These are phyloP conservation scores for Petrolisthes cinctipes DNA, from an alignment of 2,888 invertebrate genomes.

Conservation along the genomic window DNA sequence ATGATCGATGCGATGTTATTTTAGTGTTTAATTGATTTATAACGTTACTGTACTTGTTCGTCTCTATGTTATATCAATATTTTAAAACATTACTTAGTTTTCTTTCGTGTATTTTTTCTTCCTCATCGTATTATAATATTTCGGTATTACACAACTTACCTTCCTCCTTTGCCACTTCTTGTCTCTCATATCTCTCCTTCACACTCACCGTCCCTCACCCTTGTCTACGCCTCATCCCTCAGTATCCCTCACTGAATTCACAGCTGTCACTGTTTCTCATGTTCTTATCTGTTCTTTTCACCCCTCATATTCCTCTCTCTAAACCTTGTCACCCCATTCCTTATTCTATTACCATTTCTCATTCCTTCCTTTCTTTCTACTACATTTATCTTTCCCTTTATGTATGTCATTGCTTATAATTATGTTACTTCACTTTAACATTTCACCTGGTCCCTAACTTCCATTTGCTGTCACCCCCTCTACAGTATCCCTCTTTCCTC, in stretches of 20 bases:
- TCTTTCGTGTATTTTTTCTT: too few relatives aligned
- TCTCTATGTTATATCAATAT: too few relatives aligned
- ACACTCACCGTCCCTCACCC: conserved; percentile 1
- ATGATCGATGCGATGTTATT: too few relatives aligned
- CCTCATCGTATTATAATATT: too few relatives aligned
- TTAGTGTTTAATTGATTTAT: too few relatives aligned
- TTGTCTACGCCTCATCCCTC: neutral
- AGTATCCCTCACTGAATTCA: neutral
- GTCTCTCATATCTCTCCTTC: neutral
- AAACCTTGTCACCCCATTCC: neutral
- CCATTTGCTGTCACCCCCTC: neutral
- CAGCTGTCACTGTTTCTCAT: conserved; percentile 19
- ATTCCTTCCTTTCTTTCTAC: neutral
- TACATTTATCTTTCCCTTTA: neutral
- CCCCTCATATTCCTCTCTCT: neutral
- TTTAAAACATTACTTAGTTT: too few relatives aligned
- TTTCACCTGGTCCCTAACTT: neutral
- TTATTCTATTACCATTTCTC: neutral
- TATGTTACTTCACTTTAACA: neutral
- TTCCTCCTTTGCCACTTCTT: neutral
- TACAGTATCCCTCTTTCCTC: neutral
- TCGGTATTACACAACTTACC: too few relatives aligned
- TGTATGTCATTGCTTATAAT: neutral
- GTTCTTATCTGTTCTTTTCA: conserved; percentile 9
- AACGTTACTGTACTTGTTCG: too few relatives aligned